Evolutionary conservation across 2,888 invertebrate genomes (phyloP), one percentile per base, ranked within the genome.

Genomic region (Metopia argyrocephala): DNA sequence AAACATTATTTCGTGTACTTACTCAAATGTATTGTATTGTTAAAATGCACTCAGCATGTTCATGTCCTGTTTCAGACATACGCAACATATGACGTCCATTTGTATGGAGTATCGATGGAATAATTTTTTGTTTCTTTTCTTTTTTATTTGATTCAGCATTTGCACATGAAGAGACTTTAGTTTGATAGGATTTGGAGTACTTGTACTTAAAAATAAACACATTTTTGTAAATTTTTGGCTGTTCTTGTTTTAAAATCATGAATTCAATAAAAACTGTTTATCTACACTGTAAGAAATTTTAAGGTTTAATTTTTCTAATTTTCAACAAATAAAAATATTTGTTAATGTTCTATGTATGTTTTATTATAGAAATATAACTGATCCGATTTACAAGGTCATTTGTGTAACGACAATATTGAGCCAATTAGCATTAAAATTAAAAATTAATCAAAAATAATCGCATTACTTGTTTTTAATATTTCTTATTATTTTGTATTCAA

Each of bases 41-140:
- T 6, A 18, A 59, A 31, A 59, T 7, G 62, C n/a, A 65, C 25
- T 20, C 25, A 61, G 1, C 38, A 18, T 61, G 18, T 68, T 61
- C 23, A 62, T 69, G 65, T 56, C 27, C 78, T 70, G 46, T 50
- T 69, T 73, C 79, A 71, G 76, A 79, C 74, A 76, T 45, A n/a
- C n/a, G 52, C 82, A 79, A 79, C 82, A 82, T 79, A 71, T 82
- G 82, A 79, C 79, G 79, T 76, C 59, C 78, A 76, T 76, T 76
- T 82, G 64, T 69, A 45, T 73, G 64, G 46, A 59, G 66, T 68
- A 50, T 66, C 38, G n/a, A 64, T 78, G 68, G 56, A 7, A 48
- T 38, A 12, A 15, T 38, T 38, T 12, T 0, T 12, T 38, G 20
- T 50, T 25, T 23, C 5, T 3, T 9, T n/a, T 23, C 46, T 57